Conservation (phyloP, 2,797 vertebrate genomes). For the Antennarius maculatus region DNA sequence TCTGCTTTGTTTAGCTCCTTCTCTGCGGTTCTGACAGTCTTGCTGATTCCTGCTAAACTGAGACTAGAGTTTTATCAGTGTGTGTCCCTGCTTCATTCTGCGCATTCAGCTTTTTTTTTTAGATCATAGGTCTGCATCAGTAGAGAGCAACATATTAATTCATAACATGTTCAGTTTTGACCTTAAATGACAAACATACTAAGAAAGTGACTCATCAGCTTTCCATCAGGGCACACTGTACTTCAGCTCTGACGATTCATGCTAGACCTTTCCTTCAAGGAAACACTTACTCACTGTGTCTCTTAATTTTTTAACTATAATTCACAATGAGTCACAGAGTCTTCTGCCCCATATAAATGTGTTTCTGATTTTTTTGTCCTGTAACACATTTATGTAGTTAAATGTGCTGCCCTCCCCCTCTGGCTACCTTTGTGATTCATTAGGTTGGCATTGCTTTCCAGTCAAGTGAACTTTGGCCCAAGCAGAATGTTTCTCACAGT, state of each 20-base stretch:
- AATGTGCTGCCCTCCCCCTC: conserved; percentile 8
- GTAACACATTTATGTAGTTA: conserved; percentile 19
- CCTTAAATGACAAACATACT: conserved; percentile 32
- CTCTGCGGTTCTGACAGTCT: neutral
- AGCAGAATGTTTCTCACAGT: conserved; percentile 63
- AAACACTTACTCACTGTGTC: conserved; percentile 10
- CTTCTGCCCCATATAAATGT: neutral
- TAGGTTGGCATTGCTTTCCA: conserved; percentile 57
- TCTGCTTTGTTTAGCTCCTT: neutral
- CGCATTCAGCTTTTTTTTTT: conserved; percentile 21
- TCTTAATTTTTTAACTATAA: conserved; percentile 7
- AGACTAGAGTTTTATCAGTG: conserved; percentile 15
- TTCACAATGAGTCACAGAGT: conserved; percentile 23
- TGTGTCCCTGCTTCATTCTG: conserved; percentile 22
- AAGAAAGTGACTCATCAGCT: conserved; percentile 29
- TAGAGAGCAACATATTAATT: conserved; percentile 39
- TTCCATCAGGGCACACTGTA: conserved; percentile 18
- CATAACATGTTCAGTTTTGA: conserved; percentile 23
- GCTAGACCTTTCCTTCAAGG: neutral
- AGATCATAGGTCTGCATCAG: conserved; percentile 22
- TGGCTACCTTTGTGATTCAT: conserved; percentile 63
- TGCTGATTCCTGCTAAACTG: conserved; percentile 28
- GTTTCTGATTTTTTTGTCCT: conserved; percentile 17
- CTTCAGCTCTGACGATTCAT: conserved; percentile 35
- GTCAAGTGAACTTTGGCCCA: conserved; percentile 71